Evolutionary conservation across 2,888 invertebrate species (phyloP), one percentile per base, ranked within the genome.

Genomic region (Agrotis clavis): DNA sequence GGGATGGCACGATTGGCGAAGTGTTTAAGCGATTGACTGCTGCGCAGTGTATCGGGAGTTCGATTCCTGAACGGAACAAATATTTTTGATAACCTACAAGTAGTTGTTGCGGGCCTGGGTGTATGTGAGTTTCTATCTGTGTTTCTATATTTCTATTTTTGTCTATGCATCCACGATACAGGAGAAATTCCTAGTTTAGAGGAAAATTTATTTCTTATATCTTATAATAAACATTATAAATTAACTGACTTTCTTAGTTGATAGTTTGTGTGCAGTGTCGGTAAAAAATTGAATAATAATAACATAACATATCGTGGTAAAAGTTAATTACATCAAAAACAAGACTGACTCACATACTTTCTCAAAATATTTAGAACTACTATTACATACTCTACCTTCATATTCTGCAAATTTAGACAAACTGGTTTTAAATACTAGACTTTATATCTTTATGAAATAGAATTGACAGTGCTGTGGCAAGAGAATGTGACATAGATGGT

Each of bases 321-420:
- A 62, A 63, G 45, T 51, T 53, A 11, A 48, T 0, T 53, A 63
- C 19, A 14, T 21, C 4, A 6, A 47, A 48, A 65, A 51, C 5
- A 35, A 30, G 53, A 41, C 16, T 13, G n/a, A 57, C 56, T 62
- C 71, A 45, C 51, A 57, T 14, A 19, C 53, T 77, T 59, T 71
- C 50, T 64, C 14, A 50, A 45, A 66, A 50, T 59, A 59, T 75
- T 60, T 68, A 45, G 53, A 50, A 62, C 41, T 41, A 19, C 5
- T 59, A 16, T 72, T 57, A 21, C 41, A 41, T 18, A 21, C 1
- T 16, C 21, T 18, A 47, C 16, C 57, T 62, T 47, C 61, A 57
- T n/a, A 60, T 1, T n/a, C 14, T 21, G 30, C 4, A 35, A 35
- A 5, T 51, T 53, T 6, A 14, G 16, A 6, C 2, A 16, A 5